Conservation (phyloP, 2,113 vertebrate genomes). For the Beaufortia kweichowensis region DNA sequence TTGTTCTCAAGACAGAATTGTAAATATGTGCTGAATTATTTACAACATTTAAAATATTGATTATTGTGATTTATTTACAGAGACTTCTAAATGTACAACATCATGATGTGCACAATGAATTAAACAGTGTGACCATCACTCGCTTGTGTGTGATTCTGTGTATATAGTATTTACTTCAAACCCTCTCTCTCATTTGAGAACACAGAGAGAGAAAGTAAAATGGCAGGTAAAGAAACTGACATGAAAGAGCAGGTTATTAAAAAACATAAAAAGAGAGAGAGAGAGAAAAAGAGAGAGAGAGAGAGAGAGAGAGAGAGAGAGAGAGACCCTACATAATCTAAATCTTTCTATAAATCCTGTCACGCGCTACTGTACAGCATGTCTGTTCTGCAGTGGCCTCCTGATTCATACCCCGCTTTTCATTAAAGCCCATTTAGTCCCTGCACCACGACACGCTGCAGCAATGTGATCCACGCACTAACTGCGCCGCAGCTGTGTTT, state of each 20-base stretch:
- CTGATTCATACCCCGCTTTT: constrained; percentile 7
- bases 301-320: neutral
- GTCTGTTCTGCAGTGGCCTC: constrained; percentile 14
- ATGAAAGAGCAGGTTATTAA: neutral
- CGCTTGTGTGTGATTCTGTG: too few relatives aligned
- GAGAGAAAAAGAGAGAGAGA: neutral
- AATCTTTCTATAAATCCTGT: neutral
- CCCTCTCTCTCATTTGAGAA: neutral
- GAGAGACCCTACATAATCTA: neutral
- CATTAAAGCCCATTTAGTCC: constrained; percentile 14
- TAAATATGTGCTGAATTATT: too few relatives aligned
- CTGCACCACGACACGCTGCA: constrained; percentile 22
- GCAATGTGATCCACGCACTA: constrained; percentile 13
- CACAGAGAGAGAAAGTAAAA: neutral
- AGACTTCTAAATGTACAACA: too few relatives aligned
- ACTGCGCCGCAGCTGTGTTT: constrained; percentile 29
- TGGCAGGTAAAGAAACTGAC: neutral
- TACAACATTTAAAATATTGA: too few relatives aligned
- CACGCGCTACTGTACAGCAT: neutral
- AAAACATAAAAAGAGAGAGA: neutral
- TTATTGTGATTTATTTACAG: too few relatives aligned
- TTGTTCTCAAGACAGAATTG: too few relatives aligned
- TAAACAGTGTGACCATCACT: too few relatives aligned
- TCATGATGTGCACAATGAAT: too few relatives aligned
- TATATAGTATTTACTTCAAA: neutral